phyloP scores from a whole-genome alignment of 2,797 vertebrate species.

The Cygnus olor region DNA sequence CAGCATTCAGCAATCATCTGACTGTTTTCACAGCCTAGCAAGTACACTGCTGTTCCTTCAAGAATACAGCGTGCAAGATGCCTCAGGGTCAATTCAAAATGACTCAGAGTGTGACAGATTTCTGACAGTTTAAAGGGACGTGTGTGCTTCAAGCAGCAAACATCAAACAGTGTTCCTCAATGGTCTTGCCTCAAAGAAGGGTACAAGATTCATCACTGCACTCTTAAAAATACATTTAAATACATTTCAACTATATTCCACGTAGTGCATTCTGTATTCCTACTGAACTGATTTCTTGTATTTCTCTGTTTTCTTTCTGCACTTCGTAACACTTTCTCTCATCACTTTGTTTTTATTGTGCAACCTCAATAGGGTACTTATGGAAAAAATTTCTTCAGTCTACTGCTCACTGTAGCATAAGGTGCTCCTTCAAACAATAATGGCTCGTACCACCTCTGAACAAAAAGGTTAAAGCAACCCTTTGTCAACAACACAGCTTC shows the following conservation, averaged over 20 bases:
- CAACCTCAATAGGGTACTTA: neutral
- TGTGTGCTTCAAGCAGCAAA: neutral
- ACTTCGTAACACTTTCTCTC: neutral
- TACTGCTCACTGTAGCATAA: neutral
- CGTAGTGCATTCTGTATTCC: neutral
- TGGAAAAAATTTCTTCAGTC: neutral
- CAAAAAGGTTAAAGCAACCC: neutral
- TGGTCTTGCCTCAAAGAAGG: neutral
- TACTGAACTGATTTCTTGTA: neutral
- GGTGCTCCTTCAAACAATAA: neutral
- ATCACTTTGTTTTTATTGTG: neutral
- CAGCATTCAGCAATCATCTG: neutral
- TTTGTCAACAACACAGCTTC: neutral
- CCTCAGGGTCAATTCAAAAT: neutral
- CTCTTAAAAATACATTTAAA: neutral
- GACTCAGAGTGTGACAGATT: neutral
- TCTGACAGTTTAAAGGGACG: neutral
- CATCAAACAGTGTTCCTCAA: neutral
- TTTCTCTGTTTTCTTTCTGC: neutral
- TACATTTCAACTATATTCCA: neutral
- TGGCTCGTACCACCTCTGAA: neutral
- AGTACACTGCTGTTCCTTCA: neutral
- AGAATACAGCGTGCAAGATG: neutral
- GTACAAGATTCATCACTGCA: accelerated
- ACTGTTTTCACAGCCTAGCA: neutral